Evolutionary conservation across 2,797 vertebrate genomes (phyloP).

Genomic region (Leptoclinus maculatus): DNA sequence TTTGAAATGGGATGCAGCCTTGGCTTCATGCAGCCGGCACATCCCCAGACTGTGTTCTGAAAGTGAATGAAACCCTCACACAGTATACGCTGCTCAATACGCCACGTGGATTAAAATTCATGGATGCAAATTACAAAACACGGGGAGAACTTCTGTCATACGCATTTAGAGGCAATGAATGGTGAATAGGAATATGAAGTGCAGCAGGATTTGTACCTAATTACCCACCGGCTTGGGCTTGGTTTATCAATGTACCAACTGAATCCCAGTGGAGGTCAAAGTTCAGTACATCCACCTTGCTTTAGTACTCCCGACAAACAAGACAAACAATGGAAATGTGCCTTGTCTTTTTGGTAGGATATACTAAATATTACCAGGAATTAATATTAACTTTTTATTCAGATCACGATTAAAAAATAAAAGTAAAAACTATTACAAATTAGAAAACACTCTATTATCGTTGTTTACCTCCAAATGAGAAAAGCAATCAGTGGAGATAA

Average conservation of each 20-base stretch:
- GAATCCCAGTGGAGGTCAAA: background rate
- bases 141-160: background rate
- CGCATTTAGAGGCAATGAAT: background rate
- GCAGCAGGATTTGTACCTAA: background rate
- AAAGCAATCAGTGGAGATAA: background rate
- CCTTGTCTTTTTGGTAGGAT: background rate
- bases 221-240: background rate
- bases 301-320: background rate
- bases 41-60: background rate
- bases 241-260: background rate
- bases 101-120: conserved; percentile 32
- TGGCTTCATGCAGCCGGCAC: background rate
- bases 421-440: background rate
- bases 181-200: background rate
- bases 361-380: background rate
- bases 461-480: background rate
- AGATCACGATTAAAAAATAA: background rate
- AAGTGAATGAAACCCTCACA: conserved; percentile 4
- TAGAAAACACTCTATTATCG: background rate
- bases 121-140: conserved; percentile 27
- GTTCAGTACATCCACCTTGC: background rate
- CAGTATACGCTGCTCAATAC: conserved; percentile 5
- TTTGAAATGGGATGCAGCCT: conserved; percentile 19
- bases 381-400: background rate
- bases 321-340: background rate